Evolutionary conservation across 2,797 vertebrate species (phyloP).

Genomic region (Octomys mimax): DNA sequence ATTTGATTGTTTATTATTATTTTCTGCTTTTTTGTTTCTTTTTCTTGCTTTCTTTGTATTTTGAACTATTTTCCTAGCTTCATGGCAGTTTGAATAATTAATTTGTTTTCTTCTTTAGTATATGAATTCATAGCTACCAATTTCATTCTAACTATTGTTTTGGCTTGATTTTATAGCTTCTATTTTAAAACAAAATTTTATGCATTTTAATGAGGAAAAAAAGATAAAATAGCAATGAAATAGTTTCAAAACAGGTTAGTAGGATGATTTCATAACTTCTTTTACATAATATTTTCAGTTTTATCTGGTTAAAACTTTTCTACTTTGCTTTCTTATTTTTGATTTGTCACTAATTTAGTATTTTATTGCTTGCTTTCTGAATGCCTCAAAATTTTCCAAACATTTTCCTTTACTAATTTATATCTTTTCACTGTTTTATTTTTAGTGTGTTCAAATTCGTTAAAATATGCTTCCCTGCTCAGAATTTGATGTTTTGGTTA

Average conservation of each 20-base stretch:
- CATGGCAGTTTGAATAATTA: background rate
- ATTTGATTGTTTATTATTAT: background rate
- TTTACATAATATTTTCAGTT: background rate
- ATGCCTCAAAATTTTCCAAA: background rate
- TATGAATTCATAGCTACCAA: background rate
- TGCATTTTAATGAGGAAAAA: too few relatives aligned
- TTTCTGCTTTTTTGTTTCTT: background rate
- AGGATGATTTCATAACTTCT: background rate
- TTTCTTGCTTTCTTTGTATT: background rate
- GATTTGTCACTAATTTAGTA: background rate
- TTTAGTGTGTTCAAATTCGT: background rate
- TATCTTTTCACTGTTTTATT: background rate
- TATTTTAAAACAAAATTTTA: background rate
- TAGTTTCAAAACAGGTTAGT: too few relatives aligned
- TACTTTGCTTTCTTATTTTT: background rate
- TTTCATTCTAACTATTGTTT: background rate
- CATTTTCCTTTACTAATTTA: background rate
- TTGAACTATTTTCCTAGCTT: background rate
- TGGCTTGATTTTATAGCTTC: background rate
- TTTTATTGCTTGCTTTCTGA: background rate
- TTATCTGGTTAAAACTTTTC: conserved; percentile 2
- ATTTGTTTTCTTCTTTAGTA: background rate
- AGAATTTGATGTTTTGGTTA: background rate
- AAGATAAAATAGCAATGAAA: too few relatives aligned
- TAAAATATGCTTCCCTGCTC: background rate